Base-by-base conservation (phyloP, 2,113 vertebrate genomes). In the Oceanodroma tethys region DNA sequence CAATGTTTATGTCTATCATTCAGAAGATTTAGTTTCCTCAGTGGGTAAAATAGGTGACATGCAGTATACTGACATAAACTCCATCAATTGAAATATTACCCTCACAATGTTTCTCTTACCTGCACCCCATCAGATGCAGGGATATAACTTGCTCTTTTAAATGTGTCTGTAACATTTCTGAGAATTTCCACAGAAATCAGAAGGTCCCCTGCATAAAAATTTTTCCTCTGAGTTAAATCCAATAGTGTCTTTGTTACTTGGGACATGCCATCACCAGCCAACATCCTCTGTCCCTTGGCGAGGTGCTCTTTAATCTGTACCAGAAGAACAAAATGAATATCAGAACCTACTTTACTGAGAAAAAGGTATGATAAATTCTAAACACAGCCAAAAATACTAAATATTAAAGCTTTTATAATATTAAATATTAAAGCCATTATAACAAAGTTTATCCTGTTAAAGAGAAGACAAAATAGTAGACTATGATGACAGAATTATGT, bases 161-260 rank as follows among this genome's bases (percentile, higher is more conserved):
- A 99, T 4, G 99, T 99, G 95, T 99, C 99, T 2, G 99, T 99
- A 95, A 99, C 99, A 50, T 99, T 99, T 98, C 99, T 99, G 85
- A 99, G 99, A 96, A 99, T 99, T 98, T 99, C 99, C 97, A 99
- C 99, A 7, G 99, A 99, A 84, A 99, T 98, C 45, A 99, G 98
- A 93, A 99, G 99, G 97, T 99, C 99, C 1, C 99, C 99, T 30
- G 99, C 99, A 62, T 99, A 99, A 97, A 99, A 99, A 95, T 99
- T 99, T 97, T 98, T 99, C 96, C 99, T 99, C 98, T 99, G 99
- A 17, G 99, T 99, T 98, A 99, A 99, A 97, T 99, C 99, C 97
- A 99, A 92, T 23, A 99, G 98, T 34, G 99, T 99, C 98, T 99
- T 99, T 19, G 99, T 99, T 92, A 99, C 99, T 96, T 99, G 99